These are phyloP conservation scores for Andrena dorsata DNA, from an alignment of 2,888 invertebrate species.

Conservation along the genomic window DNA sequence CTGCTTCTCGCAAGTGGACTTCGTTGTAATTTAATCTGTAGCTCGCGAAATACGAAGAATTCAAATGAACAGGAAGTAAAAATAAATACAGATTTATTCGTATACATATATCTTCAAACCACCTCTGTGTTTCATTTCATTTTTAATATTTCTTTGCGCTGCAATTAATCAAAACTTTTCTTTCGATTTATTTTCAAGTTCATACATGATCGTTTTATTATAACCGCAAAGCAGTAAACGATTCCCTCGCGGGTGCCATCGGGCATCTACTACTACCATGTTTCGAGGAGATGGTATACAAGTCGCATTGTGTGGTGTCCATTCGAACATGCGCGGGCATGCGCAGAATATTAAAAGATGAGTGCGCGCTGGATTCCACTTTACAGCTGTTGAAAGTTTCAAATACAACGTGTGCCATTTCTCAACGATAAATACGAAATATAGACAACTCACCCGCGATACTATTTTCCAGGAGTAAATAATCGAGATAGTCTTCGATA, in stretches of 20 bases:
- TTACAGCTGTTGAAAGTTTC: constrained; percentile 71
- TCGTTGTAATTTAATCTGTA: too few relatives aligned
- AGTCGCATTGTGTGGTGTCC: constrained; percentile 74
- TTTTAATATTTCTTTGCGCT: background rate
- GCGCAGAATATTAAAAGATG: constrained; percentile 77
- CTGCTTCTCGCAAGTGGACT: constrained; percentile 3
- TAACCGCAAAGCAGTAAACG: constrained; percentile 77
- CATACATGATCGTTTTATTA: constrained; percentile 76
- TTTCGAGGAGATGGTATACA: constrained; percentile 75
- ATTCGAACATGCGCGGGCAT: constrained; percentile 77
- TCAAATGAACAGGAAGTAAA: background rate
- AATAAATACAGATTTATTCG: background rate
- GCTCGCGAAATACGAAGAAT: background rate
- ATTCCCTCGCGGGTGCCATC: constrained; percentile 77
- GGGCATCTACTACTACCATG: constrained; percentile 77
- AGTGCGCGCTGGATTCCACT: constrained; percentile 76
- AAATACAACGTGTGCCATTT: constrained; percentile 5
- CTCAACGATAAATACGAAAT: background rate
- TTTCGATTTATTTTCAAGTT: constrained; percentile 47
- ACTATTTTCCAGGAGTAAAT: constrained; percentile 78
- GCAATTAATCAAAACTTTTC: background rate
- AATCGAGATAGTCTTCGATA: constrained; percentile 77
- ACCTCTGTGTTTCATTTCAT: background rate
- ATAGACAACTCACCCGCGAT: constrained; percentile 73
- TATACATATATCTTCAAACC: too few relatives aligned